Percentiles rank a stretch among this genome's conserved stretches.
These are phyloP conservation scores for Zapornia atra DNA, from an alignment of 2,113 vertebrate genomes.

Conservation along the genomic window DNA sequence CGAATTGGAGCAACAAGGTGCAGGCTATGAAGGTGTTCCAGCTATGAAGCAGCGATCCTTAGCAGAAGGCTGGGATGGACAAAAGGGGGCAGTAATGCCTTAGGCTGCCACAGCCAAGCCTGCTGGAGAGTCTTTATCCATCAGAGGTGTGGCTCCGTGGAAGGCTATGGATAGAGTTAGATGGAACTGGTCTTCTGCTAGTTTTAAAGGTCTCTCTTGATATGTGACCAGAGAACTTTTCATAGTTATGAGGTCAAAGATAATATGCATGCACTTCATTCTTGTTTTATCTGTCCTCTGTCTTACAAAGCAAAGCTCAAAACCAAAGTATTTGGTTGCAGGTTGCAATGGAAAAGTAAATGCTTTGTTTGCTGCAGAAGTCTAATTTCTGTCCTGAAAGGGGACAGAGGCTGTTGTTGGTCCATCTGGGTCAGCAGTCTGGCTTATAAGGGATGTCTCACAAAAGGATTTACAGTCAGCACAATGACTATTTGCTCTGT, in stretches of 20 bases:
- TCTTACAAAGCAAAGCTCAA: background rate
- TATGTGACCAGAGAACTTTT: background rate
- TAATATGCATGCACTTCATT: background rate
- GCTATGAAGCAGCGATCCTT: background rate
- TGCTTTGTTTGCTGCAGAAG: background rate
- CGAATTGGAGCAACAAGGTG: background rate
- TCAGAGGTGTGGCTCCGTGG: background rate
- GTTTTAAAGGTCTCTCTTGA: background rate
- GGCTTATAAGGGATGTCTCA: background rate
- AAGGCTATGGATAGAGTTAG: no score
- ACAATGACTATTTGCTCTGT: background rate
- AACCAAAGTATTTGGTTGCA: background rate
- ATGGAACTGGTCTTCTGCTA: background rate
- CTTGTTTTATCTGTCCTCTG: background rate
- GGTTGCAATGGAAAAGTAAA: background rate
- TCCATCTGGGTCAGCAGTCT: background rate
- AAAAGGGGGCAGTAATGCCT: background rate
- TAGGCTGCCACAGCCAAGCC: background rate
- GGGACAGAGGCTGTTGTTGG: background rate
- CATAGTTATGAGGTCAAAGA: background rate
- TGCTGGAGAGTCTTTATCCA: background rate
- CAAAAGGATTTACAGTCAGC: background rate
- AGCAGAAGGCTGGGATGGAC: background rate
- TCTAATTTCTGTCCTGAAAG: background rate
- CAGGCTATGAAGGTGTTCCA: background rate